A percentile compares a stretch with the other conserved stretches of the same genome.
Evolutionary conservation across 1,140 invertebrate species (phyloP).

Genomic region (Chionoecetes opilio): DNA sequence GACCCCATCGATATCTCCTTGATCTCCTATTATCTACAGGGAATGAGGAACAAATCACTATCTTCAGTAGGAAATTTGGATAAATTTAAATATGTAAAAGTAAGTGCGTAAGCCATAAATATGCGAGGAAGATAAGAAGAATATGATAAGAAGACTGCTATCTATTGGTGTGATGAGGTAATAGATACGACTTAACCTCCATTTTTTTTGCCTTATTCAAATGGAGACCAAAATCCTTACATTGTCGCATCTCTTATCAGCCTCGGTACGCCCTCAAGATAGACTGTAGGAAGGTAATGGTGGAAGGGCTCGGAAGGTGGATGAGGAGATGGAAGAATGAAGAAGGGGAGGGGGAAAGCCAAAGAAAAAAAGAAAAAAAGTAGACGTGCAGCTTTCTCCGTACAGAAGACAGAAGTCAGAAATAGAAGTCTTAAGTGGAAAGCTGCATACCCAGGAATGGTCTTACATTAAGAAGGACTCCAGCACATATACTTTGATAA

Average conservation of each 20-base stretch:
- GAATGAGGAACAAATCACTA: background rate
- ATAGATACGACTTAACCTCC: background rate
- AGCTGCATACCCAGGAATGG: too few species aligned
- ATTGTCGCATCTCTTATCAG: too few species aligned
- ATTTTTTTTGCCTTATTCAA: background rate
- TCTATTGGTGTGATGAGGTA: background rate
- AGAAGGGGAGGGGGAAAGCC: background rate
- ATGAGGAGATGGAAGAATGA: background rate
- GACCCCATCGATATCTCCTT: background rate
- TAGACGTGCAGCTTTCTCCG: too few species aligned
- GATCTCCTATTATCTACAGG: background rate
- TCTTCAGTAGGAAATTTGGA: background rate
- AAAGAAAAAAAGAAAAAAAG: too few species aligned
- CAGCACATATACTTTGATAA: too few species aligned
- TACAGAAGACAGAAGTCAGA: too few species aligned
- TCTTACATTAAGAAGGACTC: too few species aligned
- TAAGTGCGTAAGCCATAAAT: background rate
- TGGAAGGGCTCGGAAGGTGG: background rate
- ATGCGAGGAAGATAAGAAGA: background rate
- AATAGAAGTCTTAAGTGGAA: too few species aligned
- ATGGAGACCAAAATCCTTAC: background rate
- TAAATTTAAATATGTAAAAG: slow-evolving; percentile 14
- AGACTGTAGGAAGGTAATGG: too few species aligned
- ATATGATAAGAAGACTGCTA: background rate
- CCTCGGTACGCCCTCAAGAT: too few species aligned